Evolutionary conservation across 2,888 invertebrate species (phyloP).

Genomic region (Lacanobia wlatinum): DNA sequence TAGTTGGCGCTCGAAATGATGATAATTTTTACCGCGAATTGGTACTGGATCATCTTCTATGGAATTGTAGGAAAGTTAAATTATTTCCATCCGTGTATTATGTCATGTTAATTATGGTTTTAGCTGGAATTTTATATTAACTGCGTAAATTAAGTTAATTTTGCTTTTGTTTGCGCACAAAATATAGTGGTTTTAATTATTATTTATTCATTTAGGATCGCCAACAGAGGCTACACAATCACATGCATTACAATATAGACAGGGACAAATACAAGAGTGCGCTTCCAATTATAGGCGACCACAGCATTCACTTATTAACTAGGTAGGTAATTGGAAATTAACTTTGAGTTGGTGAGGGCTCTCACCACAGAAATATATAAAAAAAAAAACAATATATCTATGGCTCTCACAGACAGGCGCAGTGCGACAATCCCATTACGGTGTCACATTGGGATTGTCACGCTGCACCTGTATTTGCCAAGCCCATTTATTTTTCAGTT

Average conservation of each 20-base stretch:
- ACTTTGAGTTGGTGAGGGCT: neutral
- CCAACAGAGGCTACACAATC: too few species aligned
- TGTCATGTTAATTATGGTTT: slow-evolving; percentile 13
- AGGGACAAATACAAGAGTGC: too few species aligned
- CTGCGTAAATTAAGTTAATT: neutral
- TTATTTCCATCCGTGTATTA: slow-evolving; percentile 37
- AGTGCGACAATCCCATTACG: neutral
- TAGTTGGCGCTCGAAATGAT: slow-evolving; percentile 4
- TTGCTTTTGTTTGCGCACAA: neutral
- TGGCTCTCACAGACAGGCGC: neutral
- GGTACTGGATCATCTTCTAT: slow-evolving; percentile 45
- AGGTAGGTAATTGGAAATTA: too few species aligned
- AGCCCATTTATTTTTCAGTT: neutral
- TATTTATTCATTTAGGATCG: too few species aligned
- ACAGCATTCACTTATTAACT: too few species aligned
- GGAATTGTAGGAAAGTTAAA: slow-evolving; percentile 45
- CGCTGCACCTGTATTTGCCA: neutral
- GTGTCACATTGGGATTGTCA: neutral
- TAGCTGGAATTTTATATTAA: slow-evolving; percentile 26
- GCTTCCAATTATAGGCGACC: too few species aligned
- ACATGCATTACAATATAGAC: too few species aligned
- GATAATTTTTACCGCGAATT: slow-evolving; percentile 59
- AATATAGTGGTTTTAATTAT: neutral
- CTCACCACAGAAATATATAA: too few species aligned
- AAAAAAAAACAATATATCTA: too few species aligned